A percentile compares a stretch with the other conserved stretches of the same genome.
Evolutionary conservation across 2,888 invertebrate species (phyloP).

Genomic region (Euphydryas editha): DNA sequence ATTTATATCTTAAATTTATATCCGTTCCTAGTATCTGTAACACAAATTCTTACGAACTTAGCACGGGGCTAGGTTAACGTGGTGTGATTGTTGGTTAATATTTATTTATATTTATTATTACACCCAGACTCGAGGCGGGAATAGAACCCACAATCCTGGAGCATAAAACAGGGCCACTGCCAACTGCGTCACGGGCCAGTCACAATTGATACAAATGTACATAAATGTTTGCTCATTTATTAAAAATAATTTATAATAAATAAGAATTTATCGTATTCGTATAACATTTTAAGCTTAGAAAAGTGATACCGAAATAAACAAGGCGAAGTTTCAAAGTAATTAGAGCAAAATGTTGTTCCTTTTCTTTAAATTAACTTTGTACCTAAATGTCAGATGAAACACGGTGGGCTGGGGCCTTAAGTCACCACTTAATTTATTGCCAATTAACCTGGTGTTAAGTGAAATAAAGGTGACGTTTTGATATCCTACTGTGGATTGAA

Average conservation of each 20-base stretch:
- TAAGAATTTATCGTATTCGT: not conserved
- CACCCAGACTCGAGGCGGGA: too few species aligned
- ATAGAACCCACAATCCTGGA: too few species aligned
- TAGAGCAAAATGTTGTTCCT: constrained; percentile 58
- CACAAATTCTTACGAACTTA: too few species aligned
- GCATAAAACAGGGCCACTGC: too few species aligned
- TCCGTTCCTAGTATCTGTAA: too few species aligned
- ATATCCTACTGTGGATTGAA: constrained; percentile 53
- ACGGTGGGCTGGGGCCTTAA: constrained; percentile 69
- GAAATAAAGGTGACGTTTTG: constrained; percentile 73
- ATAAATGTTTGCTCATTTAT: too few species aligned
- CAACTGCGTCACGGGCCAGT: too few species aligned
- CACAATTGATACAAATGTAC: too few species aligned
- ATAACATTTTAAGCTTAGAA: constrained; percentile 17
- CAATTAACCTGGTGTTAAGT: constrained; percentile 80
- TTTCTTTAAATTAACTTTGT: constrained; percentile 69
- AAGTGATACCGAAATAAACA: constrained; percentile 44
- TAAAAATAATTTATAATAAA: not conserved
- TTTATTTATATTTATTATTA: too few species aligned
- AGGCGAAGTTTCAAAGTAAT: constrained; percentile 56
- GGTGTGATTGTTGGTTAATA: too few species aligned
- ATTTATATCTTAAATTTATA: too few species aligned
- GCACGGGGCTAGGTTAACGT: too few species aligned
- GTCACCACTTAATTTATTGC: constrained; percentile 78
- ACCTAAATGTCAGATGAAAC: constrained; percentile 50